Conservation (phyloP, 2,888 invertebrate genomes). For the Atrina japonica region DNA sequence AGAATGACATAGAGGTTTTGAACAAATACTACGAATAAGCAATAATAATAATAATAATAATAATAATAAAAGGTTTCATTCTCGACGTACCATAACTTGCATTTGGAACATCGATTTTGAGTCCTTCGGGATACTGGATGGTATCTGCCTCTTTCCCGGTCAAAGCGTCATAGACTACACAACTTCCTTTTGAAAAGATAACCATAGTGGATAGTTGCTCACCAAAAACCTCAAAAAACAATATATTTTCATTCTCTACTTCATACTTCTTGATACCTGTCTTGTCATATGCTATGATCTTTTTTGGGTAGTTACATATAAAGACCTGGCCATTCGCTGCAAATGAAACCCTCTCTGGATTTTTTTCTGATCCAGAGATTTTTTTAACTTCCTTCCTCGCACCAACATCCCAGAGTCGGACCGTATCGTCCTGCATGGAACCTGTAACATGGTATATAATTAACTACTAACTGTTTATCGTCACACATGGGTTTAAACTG, state of each 20-base stretch:
- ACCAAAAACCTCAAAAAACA: not conserved
- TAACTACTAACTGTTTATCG: no score
- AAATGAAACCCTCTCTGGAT: conserved; percentile 50
- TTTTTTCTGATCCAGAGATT: conserved; percentile 51
- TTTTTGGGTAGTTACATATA: conserved; percentile 42
- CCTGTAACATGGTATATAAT: no score
- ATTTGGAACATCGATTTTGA: no score
- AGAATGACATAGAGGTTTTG: no score
- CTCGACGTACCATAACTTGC: no score
- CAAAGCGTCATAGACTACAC: not conserved
- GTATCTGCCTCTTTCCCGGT: not conserved
- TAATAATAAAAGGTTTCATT: no score
- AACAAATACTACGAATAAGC: no score
- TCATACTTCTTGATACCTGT: not conserved
- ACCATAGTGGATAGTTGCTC: not conserved
- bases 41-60: no score
- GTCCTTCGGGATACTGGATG: no score
- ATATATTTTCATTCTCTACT: not conserved
- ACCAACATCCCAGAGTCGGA: no score
- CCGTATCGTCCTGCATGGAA: no score
- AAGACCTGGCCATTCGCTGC: conserved; percentile 51
- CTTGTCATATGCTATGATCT: conserved; percentile 19
- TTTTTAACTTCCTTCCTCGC: conserved; percentile 46
- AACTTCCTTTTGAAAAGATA: not conserved
- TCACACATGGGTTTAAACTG: no score